Evolutionary conservation across 2,113 vertebrate genomes (phyloP).

Genomic region (Silurus glanis): DNA sequence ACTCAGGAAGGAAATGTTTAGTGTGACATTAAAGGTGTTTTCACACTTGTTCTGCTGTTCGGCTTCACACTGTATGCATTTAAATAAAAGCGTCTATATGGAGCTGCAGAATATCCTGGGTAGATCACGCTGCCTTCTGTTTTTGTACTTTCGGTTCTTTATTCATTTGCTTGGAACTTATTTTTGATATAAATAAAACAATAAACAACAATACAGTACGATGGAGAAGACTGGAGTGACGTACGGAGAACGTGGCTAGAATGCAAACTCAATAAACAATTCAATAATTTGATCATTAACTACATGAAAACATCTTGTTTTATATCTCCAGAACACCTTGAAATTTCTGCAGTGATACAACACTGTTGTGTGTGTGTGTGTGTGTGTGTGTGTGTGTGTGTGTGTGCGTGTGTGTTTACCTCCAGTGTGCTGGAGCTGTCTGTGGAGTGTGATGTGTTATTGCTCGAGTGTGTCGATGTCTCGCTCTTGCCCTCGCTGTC

Average conservation of each 20-base stretch:
- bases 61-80: neutral
- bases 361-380: neutral
- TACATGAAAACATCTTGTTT: neutral
- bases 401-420: conserved; percentile 65
- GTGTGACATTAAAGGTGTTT: neutral
- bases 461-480: conserved; percentile 90
- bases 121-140: neutral
- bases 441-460: conserved; percentile 90
- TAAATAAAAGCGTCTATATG: neutral
- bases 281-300: neutral
- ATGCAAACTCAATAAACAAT: neutral
- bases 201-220: neutral
- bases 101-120: neutral
- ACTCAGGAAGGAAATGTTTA: neutral
- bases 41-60: neutral
- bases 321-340: neutral
- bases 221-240: no score
- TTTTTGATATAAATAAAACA: neutral
- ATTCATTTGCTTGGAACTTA: neutral
- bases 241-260: neutral
- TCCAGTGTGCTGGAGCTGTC: conserved; percentile 96
- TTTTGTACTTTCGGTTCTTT: neutral
- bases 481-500: conserved; percentile 96
- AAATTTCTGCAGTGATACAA: neutral
- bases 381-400: conserved; percentile 17